Evolutionary conservation across 2,113 vertebrate genomes (phyloP).

Genomic region (Narcine bancroftii): DNA sequence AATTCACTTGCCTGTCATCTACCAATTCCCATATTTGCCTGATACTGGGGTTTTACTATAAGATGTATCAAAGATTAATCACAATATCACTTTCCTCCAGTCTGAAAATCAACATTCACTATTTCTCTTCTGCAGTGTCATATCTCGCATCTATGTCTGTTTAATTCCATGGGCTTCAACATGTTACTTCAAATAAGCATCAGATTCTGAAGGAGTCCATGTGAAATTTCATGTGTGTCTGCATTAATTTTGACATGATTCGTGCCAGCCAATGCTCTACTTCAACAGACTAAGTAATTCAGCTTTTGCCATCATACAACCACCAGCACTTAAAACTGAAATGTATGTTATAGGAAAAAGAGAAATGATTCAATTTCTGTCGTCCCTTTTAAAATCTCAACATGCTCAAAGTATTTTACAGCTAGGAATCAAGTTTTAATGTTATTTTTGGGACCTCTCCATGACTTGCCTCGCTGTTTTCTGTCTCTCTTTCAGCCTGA

Average conservation of each 20-base stretch:
- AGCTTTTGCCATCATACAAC: background rate
- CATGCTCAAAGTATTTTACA: background rate
- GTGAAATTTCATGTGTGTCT: background rate
- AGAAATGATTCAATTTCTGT: background rate
- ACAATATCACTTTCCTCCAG: background rate
- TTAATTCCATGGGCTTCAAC: background rate
- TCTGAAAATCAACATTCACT: background rate
- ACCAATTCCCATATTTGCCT: too few relatives aligned
- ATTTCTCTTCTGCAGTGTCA: background rate
- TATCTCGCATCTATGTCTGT: background rate
- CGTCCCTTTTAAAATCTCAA: background rate
- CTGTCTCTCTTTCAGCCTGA: background rate
- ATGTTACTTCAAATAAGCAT: too few relatives aligned
- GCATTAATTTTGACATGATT: background rate
- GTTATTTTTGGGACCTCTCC: too few relatives aligned
- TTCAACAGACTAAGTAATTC: background rate
- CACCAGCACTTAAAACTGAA: background rate
- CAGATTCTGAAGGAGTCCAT: background rate
- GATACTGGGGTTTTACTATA: too few relatives aligned
- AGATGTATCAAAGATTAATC: background rate
- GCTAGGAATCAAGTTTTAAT: background rate
- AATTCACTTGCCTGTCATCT: too few relatives aligned
- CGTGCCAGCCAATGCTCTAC: background rate
- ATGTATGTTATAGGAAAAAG: background rate
- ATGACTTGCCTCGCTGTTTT: background rate